phyloP scores from a whole-genome alignment of 1,140 invertebrate species.

The Helicoverpa zea region DNA sequence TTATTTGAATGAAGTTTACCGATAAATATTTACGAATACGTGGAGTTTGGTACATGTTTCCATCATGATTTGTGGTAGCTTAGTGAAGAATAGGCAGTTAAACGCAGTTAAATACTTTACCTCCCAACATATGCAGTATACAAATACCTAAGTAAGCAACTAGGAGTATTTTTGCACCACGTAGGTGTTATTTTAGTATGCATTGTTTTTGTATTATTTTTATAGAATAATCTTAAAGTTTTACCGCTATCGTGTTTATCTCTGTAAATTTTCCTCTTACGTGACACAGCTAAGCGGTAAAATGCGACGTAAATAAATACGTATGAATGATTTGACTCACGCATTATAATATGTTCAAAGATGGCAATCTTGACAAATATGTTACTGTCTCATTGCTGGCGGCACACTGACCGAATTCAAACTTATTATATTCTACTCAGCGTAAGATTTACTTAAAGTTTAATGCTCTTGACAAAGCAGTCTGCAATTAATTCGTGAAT shows the following conservation, averaged over 20 bases:
- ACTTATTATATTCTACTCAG: background rate
- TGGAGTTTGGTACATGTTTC: too few species aligned
- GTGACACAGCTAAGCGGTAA: conserved; percentile 25
- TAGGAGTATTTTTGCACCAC: too few species aligned
- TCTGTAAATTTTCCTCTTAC: conserved; percentile 23
- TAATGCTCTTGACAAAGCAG: background rate
- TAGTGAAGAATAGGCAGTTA: too few species aligned
- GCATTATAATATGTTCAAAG: conserved; percentile 22
- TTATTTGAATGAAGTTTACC: too few species aligned
- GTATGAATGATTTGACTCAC: conserved; percentile 10
- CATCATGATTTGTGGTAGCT: background rate
- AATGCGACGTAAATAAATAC: conserved; percentile 23
- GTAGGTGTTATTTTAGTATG: too few species aligned
- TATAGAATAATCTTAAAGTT: conserved; percentile 8
- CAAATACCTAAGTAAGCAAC: too few species aligned
- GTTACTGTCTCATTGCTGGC: conserved; percentile 6
- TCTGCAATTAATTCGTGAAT: too few species aligned
- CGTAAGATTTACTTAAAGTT: background rate
- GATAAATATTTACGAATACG: too few species aligned
- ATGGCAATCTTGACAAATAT: conserved; percentile 29
- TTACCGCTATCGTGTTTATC: conserved; percentile 30
- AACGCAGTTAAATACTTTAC: background rate
- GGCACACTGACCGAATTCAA: conserved; percentile 20
- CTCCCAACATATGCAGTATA: background rate
- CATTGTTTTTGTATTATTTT: background rate